These are phyloP conservation scores for Antheraea yamamai DNA, from an alignment of 2,888 invertebrate genomes.

Conservation along the genomic window DNA sequence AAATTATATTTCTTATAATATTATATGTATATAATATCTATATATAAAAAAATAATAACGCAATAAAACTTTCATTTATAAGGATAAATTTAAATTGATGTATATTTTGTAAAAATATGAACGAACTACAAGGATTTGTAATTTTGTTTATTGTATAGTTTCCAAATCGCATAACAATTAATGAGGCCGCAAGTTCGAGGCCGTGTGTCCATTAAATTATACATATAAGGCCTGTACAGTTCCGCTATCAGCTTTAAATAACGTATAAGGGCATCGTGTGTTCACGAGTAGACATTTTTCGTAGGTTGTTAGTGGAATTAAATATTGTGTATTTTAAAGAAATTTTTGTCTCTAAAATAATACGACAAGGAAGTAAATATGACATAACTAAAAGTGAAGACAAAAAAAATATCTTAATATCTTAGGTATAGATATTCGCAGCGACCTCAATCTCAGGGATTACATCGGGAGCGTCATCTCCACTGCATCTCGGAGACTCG, in stretches of 20 bases:
- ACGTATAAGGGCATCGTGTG: constrained; percentile 13
- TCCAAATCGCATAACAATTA: constrained; percentile 11
- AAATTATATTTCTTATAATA: too few species aligned
- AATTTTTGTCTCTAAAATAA: too few species aligned
- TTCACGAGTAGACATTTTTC: not conserved
- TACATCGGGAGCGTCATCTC: too few species aligned
- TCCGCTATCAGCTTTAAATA: constrained; percentile 18
- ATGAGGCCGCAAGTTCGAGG: constrained; percentile 26
- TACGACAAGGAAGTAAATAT: not conserved
- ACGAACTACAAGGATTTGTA: not conserved
- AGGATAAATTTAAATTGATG: too few species aligned
- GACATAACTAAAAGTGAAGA: not conserved
- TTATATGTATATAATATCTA: too few species aligned
- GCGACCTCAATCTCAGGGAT: too few species aligned
- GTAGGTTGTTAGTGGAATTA: not conserved
- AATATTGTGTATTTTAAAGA: not conserved
- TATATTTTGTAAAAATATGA: not conserved
- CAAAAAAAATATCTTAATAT: too few species aligned
- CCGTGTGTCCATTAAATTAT: constrained; percentile 13
- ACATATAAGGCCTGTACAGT: constrained; percentile 19
- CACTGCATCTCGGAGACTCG: too few species aligned
- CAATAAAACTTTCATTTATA: too few species aligned
- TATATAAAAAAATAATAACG: too few species aligned
- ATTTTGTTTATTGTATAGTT: not conserved
- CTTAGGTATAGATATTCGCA: too few species aligned